A percentile compares a stretch with the other conserved stretches of the same genome.
These are phyloP conservation scores for Coreius guichenoti DNA, from an alignment of 2,797 vertebrate species.

Conservation along the genomic window DNA sequence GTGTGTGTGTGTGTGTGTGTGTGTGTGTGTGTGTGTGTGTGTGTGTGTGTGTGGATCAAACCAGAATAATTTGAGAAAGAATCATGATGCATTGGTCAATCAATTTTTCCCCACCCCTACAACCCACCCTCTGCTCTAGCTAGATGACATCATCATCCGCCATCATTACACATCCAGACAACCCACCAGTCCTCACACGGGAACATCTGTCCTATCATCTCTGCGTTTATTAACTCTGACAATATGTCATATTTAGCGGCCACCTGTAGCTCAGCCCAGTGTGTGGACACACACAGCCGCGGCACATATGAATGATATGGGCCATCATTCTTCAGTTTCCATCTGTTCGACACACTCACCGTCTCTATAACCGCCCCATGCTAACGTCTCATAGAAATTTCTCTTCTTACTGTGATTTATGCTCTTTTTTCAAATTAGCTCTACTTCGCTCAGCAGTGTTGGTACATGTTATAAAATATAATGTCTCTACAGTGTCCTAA, in stretches of 20 bases:
- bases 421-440: slow-evolving; percentile 22
- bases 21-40: background rate
- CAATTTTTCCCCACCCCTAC: background rate
- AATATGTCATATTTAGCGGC: slow-evolving; percentile 39
- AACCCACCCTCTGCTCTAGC: background rate
- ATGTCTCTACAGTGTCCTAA: slow-evolving; percentile 28
- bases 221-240: slow-evolving; percentile 32
- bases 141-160: slow-evolving; percentile 3
- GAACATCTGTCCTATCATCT: slow-evolving; percentile 34
- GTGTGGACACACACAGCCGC: slow-evolving; percentile 22
- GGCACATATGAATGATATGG: slow-evolving; percentile 29
- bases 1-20: too few relatives aligned
- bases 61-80: background rate
- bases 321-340: slow-evolving; percentile 29
- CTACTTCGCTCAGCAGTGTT: slow-evolving; percentile 23
- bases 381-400: slow-evolving; percentile 3
- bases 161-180: slow-evolving; percentile 1
- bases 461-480: slow-evolving; percentile 20
- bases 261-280: slow-evolving; percentile 39
- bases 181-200: background rate
- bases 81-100: background rate
- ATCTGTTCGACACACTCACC: slow-evolving; percentile 30
- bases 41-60: background rate
- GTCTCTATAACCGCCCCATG: background rate
- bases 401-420: slow-evolving; percentile 28